Evolutionary conservation across 2,888 invertebrate species (phyloP), one percentile per base, ranked within the genome.

Genomic region (Clepsis dumicolana): DNA sequence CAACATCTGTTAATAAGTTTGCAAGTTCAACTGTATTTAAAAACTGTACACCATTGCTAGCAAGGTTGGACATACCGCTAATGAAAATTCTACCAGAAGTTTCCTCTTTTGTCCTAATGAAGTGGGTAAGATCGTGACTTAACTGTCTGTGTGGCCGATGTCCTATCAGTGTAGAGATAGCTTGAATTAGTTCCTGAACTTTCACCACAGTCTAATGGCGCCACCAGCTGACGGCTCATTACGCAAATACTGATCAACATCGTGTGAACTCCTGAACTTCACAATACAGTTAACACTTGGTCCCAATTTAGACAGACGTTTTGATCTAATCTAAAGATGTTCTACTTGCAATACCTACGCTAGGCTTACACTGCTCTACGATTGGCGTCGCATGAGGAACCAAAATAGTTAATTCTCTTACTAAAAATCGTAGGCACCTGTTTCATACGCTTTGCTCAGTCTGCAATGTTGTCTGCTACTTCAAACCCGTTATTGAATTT

Each of bases 101-200:
- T 41, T 44, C 16, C 41, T 12, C 48, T 48, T 21, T 4, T 24
- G n/a, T 56, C 48, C 50, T 50, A 67, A 63, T 63, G 56, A 67
- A 52, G 57, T 50, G 38, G 56, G 62, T 57, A 50, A 52, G 56
- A 62, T 67, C 67, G 67, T 67, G 73, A 69, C 70, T 70, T 71
- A 70, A 71, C 70, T 59, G 68, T 70, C 64, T 76, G 75, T 85
- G 83, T 80, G 80, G 82, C 81, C 83, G 72, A 71, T 71, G 66
- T 74, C 67, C 76, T 77, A 79, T 77, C 78, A 75, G 74, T 74
- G 71, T 74, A 76, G 79, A 76, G 80, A 80, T 83, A 80, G 82
- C 81, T 86, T 84, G 85, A 87, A 88, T 88, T 86, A 87, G 82
- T 86, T 88, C 84, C 82, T 84, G 80, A 83, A 77, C 77, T 85